A percentile compares a stretch with the other conserved stretches of the same genome.
These are phyloP conservation scores for Epizoanthus stellaris DNA, from an alignment of 92 coral and sea anemone genomes.

Conservation along the genomic window DNA sequence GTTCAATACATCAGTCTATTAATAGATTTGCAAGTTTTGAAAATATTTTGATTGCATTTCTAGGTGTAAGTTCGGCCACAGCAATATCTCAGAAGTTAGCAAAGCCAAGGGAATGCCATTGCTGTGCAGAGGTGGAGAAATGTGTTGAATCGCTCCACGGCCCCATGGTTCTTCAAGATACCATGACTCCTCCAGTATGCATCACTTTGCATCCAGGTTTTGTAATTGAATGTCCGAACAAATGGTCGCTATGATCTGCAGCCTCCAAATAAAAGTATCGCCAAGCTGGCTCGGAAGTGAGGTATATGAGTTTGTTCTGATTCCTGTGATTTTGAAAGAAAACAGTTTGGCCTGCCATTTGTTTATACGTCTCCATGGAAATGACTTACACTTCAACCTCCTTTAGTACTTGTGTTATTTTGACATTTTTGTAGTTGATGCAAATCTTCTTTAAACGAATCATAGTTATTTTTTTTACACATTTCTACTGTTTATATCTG, in stretches of 20 bases:
- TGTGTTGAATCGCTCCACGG: slow-evolving; percentile 20
- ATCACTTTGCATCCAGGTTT: slow-evolving; percentile 27
- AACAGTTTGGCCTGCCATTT: too few relatives aligned
- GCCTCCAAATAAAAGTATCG: slow-evolving; percentile 40
- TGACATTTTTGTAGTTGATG: too few relatives aligned
- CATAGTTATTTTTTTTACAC: too few relatives aligned
- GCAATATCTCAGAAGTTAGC: background rate
- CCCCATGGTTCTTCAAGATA: slow-evolving; percentile 14
- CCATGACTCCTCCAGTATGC: background rate
- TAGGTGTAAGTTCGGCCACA: background rate
- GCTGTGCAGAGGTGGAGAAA: slow-evolving; percentile 4
- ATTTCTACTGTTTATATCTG: too few relatives aligned
- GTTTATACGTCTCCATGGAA: too few relatives aligned
- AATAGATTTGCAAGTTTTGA: background rate
- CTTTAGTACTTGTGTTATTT: too few relatives aligned
- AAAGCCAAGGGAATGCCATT: background rate
- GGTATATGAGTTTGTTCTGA: background rate
- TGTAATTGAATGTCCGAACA: background rate
- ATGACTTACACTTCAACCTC: too few relatives aligned
- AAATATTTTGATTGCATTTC: slow-evolving; percentile 1
- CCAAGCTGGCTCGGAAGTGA: slow-evolving; percentile 41
- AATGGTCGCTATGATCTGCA: slow-evolving; percentile 28
- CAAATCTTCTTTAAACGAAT: too few relatives aligned
- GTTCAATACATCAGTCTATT: too few relatives aligned
- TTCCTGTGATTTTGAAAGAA: too few relatives aligned